Conservation (phyloP, 1,140 invertebrate species). For the Bombus impatiens region DNA sequence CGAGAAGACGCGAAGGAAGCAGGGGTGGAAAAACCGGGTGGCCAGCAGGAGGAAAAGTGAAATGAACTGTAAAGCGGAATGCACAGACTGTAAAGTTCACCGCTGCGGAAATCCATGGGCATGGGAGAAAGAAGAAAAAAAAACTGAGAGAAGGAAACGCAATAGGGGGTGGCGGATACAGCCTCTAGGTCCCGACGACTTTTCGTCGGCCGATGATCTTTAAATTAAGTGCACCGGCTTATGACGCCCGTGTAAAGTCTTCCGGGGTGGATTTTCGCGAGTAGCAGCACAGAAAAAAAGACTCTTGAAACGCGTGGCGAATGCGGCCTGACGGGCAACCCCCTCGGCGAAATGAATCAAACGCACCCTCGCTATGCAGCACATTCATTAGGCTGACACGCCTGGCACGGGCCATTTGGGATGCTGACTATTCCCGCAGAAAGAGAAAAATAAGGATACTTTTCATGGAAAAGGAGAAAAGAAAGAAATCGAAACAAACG, state of each 20-base stretch:
- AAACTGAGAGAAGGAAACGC: not conserved
- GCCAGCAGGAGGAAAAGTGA: conserved; percentile 40
- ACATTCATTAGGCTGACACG: conserved; percentile 69
- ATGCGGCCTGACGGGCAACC: conserved; percentile 60
- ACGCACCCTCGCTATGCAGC: conserved; percentile 68
- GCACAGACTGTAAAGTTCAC: conserved; percentile 74
- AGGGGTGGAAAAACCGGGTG: conserved; percentile 1
- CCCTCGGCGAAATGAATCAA: conserved; percentile 70
- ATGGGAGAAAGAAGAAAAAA: conserved; percentile 10
- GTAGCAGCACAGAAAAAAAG: conserved; percentile 41
- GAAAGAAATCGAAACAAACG: not conserved
- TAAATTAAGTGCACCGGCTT: conserved; percentile 81
- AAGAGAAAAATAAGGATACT: conserved; percentile 52
- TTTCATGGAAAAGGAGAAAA: not conserved
- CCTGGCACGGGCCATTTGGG: conserved; percentile 51
- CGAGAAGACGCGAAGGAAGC: not conserved
- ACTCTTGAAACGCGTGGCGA: conserved; percentile 74
- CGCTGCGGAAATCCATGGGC: conserved; percentile 49
- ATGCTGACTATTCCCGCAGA: conserved; percentile 61
- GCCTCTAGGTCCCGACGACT: conserved; percentile 55
- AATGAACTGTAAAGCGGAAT: conserved; percentile 80
- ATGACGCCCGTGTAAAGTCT: conserved; percentile 80
- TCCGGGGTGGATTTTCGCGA: conserved; percentile 71
- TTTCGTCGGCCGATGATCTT: conserved; percentile 72
- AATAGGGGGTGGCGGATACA: conserved; percentile 42